A percentile compares a stretch with the other conserved stretches of the same genome.
Evolutionary conservation across 2,797 vertebrate species (phyloP).

Genomic region (Gymnoscopelus braueri): DNA sequence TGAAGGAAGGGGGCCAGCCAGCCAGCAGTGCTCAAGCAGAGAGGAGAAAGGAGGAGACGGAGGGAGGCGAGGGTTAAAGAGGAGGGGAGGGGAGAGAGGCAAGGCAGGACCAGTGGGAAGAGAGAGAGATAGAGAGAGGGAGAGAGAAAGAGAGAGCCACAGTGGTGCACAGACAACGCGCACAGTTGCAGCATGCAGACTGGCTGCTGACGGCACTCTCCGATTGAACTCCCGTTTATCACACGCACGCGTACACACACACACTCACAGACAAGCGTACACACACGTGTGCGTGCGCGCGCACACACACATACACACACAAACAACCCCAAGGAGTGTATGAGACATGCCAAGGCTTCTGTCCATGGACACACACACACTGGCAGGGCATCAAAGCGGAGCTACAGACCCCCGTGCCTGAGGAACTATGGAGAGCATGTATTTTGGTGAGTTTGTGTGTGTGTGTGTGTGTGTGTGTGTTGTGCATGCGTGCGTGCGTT

Average conservation of each 20-base stretch:
- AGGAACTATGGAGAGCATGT: conserved; percentile 93
- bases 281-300: conserved; percentile 47
- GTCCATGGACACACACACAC: conserved; percentile 84
- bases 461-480: conserved; percentile 1
- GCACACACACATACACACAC: conserved; percentile 36
- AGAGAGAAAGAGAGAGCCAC: conserved; percentile 37
- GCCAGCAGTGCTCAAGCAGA: conserved; percentile 42
- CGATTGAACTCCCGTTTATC: conserved; percentile 40
- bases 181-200: conserved; percentile 52
- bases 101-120: conserved; percentile 9
- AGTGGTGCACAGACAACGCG: conserved; percentile 58
- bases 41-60: conserved; percentile 44
- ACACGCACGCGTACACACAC: neutral
- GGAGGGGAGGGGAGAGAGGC: conserved; percentile 28
- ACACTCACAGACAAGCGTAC: conserved; percentile 14
- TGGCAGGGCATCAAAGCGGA: conserved; percentile 83
- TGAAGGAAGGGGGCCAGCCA: conserved; percentile 36
- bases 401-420: conserved; percentile 83
- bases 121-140: conserved; percentile 4
- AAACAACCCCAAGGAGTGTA: conserved; percentile 59
- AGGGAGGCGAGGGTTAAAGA: conserved; percentile 25
- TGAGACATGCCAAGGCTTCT: conserved; percentile 74
- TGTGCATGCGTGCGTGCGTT: conserved; percentile 9
- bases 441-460: conserved; percentile 92
- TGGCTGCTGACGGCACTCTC: conserved; percentile 55